Evolutionary conservation across 2,888 invertebrate species (phyloP), one percentile per base, ranked within the genome.

Genomic region (Empis stercorea): DNA sequence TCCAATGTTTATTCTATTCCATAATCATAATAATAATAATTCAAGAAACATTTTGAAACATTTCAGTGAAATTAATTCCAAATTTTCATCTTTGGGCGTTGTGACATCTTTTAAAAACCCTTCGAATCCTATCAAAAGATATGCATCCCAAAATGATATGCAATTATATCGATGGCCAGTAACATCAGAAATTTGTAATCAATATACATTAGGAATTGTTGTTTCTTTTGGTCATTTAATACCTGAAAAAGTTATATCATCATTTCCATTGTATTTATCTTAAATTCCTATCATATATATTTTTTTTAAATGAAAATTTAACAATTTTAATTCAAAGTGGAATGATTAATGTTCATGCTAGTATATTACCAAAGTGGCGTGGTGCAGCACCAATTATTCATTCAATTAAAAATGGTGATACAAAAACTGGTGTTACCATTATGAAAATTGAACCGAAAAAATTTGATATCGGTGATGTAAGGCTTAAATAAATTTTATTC

Each of bases 201-300:
- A 64, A 13, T 93, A 82, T 71, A 84, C 95, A 62, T 68, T 95
- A 50, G 95, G 95, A 5, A 70, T 95, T 43, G 87, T 96, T 27
- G 92, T 88, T 2, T 94, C 95, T 0, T 96, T 96, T 74, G 95
- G 96, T 0, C 83, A 91, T 62, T 72, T 96, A 51, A 89, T 96
- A 58, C 91, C 91, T 36, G 71, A 76, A 53, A 63, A 74, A 45
- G 65, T 92, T 0, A 85, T 96, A 30, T 69, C 78, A 10, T 73
- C 78, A 49, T 93, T 94, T 70, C 84, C 86, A 48, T 66, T 85
- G 92, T 92, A 76, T 77, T 83, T 76, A 56, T 43, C 38, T 32
- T 44, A 20, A 5, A 10, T 9, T 30, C n/a, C 11, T 2, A 44
- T 13, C 7, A 16, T 43, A 16, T 13, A 20, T 34, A 30, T 11